Evolutionary conservation across 2,797 vertebrate genomes (phyloP), one percentile per base, ranked within the genome.

Genomic region (Babyrousa celebensis): DNA sequence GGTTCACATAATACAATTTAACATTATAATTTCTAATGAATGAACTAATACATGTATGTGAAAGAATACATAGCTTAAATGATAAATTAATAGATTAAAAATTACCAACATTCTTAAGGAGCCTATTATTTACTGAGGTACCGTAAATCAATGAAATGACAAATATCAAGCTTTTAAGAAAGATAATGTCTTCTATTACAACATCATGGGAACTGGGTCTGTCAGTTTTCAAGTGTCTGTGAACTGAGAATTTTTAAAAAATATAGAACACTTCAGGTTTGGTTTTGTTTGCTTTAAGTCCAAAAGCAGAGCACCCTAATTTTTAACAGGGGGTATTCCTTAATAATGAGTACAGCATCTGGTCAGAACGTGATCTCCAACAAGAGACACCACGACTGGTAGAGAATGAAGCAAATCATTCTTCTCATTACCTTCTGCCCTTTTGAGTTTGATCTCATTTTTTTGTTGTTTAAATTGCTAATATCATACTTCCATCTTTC

Each of bases 401-500:
- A n/a, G 29, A 56, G 72, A 88, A 90, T 63, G 27, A 96, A 89
- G 16, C 29, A 84, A 92, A 54, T 3, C 32, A 58, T 62, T 56
- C 32, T 95, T 87, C 74, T 54, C 89, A 94, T 23, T 84, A 85
- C 72, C 52, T 95, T 91, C 62, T 93, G 36, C 78, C 36, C 71
- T n/a, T n/a, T n/a, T n/a, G 48, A 89, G 17, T 86, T 89, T 92
- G 72, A 86, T 88, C 74, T 95, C 56, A 84, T 93, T 91, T 83
- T 90, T 95, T 52, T 74, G 7, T 92, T 94, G n/a, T 90, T 95
- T 96, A 82, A 82, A 92, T 94, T 83, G 60, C 67, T 96, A 96
- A 95, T 90, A 58, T 23, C 82, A 58, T 56, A 54, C 92, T 97
- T 97, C 91, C 82, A 93, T 95, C 97, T 95, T 96, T 65, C 89